Base-by-base conservation (phyloP, 2,113 vertebrate species). In the Sylvilagus bachmani region DNA sequence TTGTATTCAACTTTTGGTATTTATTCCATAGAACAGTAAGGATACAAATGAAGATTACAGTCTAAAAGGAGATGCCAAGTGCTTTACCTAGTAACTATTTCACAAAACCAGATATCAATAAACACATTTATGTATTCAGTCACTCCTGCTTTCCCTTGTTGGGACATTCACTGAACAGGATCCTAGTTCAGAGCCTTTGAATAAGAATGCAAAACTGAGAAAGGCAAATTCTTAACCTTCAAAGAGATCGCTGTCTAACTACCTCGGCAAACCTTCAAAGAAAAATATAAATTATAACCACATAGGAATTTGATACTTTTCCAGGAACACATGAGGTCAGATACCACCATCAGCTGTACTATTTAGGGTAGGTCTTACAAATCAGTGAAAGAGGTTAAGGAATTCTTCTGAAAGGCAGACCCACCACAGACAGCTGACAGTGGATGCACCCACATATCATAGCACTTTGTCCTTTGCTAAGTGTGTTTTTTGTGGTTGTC, bases 221-320 rank as follows among this genome's bases (percentile, higher is more conserved):
- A 69, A 92, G 36, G 90, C 74, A 89, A 92, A 74, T 89, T 49
- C 53, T 10, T 24, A 53, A 44, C 11, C 70, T 94, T 90, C 49
- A 49, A 29, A 64, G 81, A 89, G 64, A 66, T 67, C 58, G 62
- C 11, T 67, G 44, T 61, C 62, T 93, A 62, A 44, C 8, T 73
- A 53, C 6, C 86, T 66, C 86, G 85, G 33, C 24, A 79, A 87
- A 82, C 89, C 58, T 70, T 82, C 5, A 61, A 82, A 44, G 12
- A 55, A 67, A 88, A 89, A 75, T 10, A 29, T 74, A 86, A 81
- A 17, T 75, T 86, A 82, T 36, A 86, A 85, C 4, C 67, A 71
- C 44, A 66, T 69, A 66, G 58, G 13, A 49, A 51, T 19, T 81
- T 49, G 25, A 16, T 62, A 87, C 49, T 49, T 10, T 62, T 90